phyloP scores from a whole-genome alignment of 2,113 vertebrate species.

The Labeo catla region DNA sequence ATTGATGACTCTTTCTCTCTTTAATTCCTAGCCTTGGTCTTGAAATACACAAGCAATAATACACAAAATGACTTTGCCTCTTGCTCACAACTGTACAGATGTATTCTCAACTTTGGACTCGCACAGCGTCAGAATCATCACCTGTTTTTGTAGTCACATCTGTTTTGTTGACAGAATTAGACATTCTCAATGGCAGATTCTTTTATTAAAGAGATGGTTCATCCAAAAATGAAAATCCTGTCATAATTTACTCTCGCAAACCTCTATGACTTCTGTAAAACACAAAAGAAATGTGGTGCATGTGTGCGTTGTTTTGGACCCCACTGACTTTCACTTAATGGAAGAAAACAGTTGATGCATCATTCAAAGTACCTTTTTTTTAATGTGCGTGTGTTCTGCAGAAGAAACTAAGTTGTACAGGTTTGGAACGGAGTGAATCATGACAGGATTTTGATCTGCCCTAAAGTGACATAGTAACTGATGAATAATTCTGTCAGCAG shows the following conservation, averaged over 20 bases:
- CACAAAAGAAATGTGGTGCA: background rate
- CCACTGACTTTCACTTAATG: background rate
- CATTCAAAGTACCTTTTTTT: background rate
- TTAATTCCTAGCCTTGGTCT: conserved; percentile 4
- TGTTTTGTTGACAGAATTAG: background rate
- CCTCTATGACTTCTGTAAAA: background rate
- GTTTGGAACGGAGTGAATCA: background rate
- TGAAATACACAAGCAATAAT: conserved; percentile 35
- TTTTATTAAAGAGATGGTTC: background rate
- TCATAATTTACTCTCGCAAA: background rate
- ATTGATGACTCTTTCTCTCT: conserved; percentile 46
- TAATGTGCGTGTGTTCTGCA: background rate
- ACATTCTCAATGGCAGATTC: background rate
- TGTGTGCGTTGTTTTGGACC: background rate
- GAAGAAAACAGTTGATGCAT: background rate
- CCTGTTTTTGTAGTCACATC: background rate
- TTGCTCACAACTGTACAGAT: background rate
- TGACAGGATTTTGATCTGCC: too few relatives aligned
- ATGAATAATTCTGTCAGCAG: too few relatives aligned
- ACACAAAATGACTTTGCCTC: background rate
- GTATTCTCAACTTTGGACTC: background rate
- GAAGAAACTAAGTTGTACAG: background rate
- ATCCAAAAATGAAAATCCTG: background rate
- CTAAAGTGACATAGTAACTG: too few relatives aligned
- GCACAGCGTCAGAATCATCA: background rate